phyloP scores from a whole-genome alignment of 2,113 vertebrate species.

The Phalacrocorax pelagicus region DNA sequence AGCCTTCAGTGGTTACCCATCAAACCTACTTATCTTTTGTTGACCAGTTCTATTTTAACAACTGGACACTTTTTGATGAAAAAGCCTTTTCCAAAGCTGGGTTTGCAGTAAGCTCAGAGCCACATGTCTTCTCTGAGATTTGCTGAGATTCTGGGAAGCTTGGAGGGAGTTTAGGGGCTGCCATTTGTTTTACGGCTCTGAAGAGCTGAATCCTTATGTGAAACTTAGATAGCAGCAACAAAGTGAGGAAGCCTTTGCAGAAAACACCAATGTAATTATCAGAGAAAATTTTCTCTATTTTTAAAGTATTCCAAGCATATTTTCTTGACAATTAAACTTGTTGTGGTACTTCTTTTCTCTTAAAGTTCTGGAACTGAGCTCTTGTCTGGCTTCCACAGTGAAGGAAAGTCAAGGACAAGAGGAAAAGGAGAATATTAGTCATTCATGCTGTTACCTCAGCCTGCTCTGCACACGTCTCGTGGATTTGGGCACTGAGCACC shows the following conservation, averaged over 20 bases:
- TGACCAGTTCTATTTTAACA: neutral
- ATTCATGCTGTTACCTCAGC: slow-evolving; percentile 9
- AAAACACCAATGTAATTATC: neutral
- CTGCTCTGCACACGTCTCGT: neutral
- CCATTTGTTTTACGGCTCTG: neutral
- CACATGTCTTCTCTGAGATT: neutral
- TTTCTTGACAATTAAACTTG: neutral
- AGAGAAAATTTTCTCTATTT: neutral
- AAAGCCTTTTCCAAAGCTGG: neutral
- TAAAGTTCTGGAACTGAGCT: neutral
- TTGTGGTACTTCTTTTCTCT: neutral
- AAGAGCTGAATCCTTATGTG: neutral
- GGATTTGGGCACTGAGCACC: slow-evolving; percentile 7
- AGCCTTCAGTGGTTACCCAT: neutral
- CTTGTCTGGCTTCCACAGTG: neutral
- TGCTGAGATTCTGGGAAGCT: neutral
- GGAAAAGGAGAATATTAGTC: slow-evolving; percentile 35
- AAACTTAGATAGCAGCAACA: neutral
- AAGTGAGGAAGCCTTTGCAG: neutral
- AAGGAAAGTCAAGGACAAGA: slow-evolving; percentile 24
- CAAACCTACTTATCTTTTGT: neutral
- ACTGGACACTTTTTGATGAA: neutral
- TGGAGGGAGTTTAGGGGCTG: neutral
- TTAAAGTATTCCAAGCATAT: neutral
- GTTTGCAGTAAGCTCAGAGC: neutral